phyloP scores from a whole-genome alignment of 2,888 invertebrate genomes.

The Craniophora ligustri region DNA sequence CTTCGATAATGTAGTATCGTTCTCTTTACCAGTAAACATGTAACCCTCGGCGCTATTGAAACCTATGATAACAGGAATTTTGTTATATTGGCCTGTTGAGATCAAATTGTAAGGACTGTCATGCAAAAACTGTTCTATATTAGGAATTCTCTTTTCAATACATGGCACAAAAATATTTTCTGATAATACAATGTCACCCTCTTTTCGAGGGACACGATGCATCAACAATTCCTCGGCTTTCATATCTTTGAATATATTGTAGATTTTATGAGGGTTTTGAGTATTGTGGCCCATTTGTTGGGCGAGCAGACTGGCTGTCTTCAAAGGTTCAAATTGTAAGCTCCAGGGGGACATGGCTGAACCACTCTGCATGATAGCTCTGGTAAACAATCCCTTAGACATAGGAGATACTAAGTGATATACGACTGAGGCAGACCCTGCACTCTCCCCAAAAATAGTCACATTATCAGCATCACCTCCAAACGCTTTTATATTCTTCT shows the following conservation, averaged over 20 bases:
- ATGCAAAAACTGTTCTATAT: conserved; percentile 66
- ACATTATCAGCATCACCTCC: conserved; percentile 80
- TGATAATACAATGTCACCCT: conserved; percentile 75
- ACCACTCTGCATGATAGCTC: conserved; percentile 81
- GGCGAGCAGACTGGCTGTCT: conserved; percentile 70
- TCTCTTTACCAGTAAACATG: conserved; percentile 81
- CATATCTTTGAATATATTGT: conserved; percentile 66
- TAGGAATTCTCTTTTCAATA: conserved; percentile 67
- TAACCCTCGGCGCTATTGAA: conserved; percentile 79
- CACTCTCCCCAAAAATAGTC: conserved; percentile 82
- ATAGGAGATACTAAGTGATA: conserved; percentile 78
- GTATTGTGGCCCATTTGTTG: conserved; percentile 68
- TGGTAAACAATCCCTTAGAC: conserved; percentile 78
- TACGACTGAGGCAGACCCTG: conserved; percentile 78
- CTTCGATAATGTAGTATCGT: conserved; percentile 71
- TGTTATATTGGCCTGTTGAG: conserved; percentile 64
- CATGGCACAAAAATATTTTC: conserved; percentile 83
- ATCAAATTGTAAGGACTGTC: conserved; percentile 76
- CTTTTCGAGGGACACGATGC: conserved; percentile 72
- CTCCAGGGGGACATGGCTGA: conserved; percentile 80
- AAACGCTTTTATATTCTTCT: conserved; percentile 73
- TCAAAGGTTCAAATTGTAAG: conserved; percentile 76
- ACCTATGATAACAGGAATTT: conserved; percentile 78
- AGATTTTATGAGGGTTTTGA: conserved; percentile 69
- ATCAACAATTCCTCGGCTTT: conserved; percentile 64